A percentile compares a stretch with the other conserved stretches of the same genome.
Conservation (phyloP, 2,888 invertebrate species). For the Drosophila merina region DNA sequence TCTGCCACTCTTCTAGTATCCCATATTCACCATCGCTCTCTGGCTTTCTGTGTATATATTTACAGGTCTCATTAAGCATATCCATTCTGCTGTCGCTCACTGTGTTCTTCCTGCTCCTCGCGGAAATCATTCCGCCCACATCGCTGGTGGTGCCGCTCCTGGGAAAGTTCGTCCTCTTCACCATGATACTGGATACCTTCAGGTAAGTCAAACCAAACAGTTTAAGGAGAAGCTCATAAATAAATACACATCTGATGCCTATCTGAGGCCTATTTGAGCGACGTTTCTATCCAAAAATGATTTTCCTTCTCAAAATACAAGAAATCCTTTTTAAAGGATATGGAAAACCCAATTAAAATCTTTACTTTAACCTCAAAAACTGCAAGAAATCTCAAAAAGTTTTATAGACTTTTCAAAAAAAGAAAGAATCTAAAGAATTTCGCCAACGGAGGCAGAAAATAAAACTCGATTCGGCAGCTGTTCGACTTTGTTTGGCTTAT, state of each 20-base stretch:
- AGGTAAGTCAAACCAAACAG: constrained; percentile 86
- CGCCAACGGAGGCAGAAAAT: constrained; percentile 20
- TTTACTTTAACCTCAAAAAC: too few species aligned
- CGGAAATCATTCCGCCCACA: constrained; percentile 95
- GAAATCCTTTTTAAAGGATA: too few species aligned
- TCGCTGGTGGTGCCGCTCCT: constrained; percentile 96
- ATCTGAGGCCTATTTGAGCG: neutral
- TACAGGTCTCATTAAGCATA: constrained; percentile 95
- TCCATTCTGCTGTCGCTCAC: constrained; percentile 97
- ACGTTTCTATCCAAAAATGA: too few species aligned
- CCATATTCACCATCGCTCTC: constrained; percentile 66
- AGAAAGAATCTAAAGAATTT: neutral
- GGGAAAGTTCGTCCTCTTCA: constrained; percentile 97
- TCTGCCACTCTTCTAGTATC: neutral
- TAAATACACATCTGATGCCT: too few species aligned
- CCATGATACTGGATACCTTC: constrained; percentile 97
- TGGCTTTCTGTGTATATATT: constrained; percentile 82
- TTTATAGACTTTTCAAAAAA: neutral
- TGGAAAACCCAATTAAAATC: too few species aligned
- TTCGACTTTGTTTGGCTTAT: constrained; percentile 42
- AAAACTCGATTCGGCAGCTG: constrained; percentile 23
- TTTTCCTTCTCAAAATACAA: too few species aligned
- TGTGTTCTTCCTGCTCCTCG: constrained; percentile 97
- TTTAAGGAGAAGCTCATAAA: too few species aligned
- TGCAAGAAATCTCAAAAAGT: too few species aligned